Evolutionary conservation across 1,140 invertebrate genomes (phyloP), one percentile per base, ranked within the genome.

Genomic region (Nautilus pompilius): DNA sequence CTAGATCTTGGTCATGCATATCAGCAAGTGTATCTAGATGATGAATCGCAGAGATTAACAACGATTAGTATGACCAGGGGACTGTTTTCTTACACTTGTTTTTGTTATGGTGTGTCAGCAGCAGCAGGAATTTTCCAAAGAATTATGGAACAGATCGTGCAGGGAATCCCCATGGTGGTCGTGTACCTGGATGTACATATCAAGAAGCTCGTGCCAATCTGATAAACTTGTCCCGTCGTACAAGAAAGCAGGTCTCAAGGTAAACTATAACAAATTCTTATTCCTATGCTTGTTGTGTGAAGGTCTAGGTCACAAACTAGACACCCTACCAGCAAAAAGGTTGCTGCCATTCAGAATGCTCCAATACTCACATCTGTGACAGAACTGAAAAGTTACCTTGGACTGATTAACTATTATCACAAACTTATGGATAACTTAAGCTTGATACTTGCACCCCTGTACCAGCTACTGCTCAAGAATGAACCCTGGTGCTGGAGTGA

Each of bases 51-150:
- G 61, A 53, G 70, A 49, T 63, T 67, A 22, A 32, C 65, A 2
- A 69, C 63, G 10, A 68, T 73, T 24, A 78, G 69, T 33, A 79
- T 60, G 22, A 77, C 64, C 33, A 80, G 41, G 60, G 78, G 56
- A 63, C 58, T 72, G 64, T 82, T 56, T 51, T 17, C 17, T n/a
- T 72, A 68, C 24, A 69, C 71, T 24, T 45, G 65, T 15, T 30
- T 72, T 33, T 59, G 57, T 22, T 75, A 85, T 73, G 85, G 84
- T 6, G 78, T 87, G 15, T 49, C 76, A 26, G 72, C 76, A 15
- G 76, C 83, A 0, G 83, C 84, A 22, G 63, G 70, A 10, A 79
- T 84, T 60, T 87, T 87, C 60, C 81, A 87, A 65, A 66, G 69
- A 49, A 69, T 72, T 33, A 82, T 87, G 30, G 81, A 84, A 45